These are phyloP conservation scores for Aleiodes alternator DNA, from an alignment of 2,888 invertebrate genomes.

Conservation along the genomic window DNA sequence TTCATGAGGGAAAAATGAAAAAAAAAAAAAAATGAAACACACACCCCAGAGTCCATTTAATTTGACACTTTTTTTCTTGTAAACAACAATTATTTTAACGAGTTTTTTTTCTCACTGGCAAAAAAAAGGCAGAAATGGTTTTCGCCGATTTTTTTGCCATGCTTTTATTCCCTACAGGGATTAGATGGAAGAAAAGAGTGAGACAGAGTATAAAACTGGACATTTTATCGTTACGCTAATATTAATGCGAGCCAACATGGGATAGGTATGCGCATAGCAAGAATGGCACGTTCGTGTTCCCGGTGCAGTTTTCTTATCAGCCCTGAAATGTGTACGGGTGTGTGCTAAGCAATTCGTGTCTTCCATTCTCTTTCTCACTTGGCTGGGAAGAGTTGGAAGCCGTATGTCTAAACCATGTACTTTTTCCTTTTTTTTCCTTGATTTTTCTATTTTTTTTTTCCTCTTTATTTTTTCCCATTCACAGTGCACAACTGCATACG, in stretches of 20 bases:
- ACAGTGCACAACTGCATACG: conserved; percentile 2
- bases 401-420: conserved; percentile 21
- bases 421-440: conserved; percentile 12
- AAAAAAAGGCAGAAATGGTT: background rate
- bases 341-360: conserved; percentile 51
- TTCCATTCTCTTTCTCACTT: conserved; percentile 38
- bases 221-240: conserved; percentile 46
- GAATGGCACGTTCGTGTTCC: conserved; percentile 51
- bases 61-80: too few relatives aligned
- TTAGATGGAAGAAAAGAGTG: conserved; percentile 12
- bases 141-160: background rate
- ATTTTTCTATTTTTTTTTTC: conserved; percentile 5
- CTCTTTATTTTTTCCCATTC: too few relatives aligned
- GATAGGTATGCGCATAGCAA: conserved; percentile 48
- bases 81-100: too few relatives aligned
- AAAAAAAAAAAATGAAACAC: too few relatives aligned
- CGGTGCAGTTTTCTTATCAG: conserved; percentile 51
- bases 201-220: conserved; percentile 41
- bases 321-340: conserved; percentile 40
- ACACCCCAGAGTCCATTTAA: too few relatives aligned
- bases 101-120: too few relatives aligned
- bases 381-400: conserved; percentile 1
- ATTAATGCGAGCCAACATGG: conserved; percentile 49
- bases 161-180: background rate
- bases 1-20: background rate